phyloP scores from a whole-genome alignment of 1,140 invertebrate species.

The Telenomus remus region DNA sequence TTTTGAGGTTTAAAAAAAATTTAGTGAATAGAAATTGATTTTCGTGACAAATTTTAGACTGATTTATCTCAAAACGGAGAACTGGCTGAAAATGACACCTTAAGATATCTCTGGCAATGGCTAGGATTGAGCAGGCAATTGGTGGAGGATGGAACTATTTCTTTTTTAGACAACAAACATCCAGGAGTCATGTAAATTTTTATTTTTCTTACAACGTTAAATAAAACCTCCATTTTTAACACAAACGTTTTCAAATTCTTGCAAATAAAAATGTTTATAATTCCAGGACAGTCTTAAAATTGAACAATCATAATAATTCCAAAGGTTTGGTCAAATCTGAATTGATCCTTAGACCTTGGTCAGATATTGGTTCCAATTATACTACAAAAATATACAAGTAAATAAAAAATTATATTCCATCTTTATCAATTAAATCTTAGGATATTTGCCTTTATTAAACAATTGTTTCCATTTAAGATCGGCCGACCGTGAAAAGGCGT shows the following conservation, averaged over 20 bases:
- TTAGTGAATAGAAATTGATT: too few species aligned
- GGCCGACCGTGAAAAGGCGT: slow-evolving; percentile 84
- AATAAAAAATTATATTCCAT: slow-evolving; percentile 24
- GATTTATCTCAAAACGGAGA: slow-evolving; percentile 79
- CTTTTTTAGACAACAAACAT: slow-evolving; percentile 78
- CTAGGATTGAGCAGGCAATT: slow-evolving; percentile 82
- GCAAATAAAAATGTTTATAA: slow-evolving; percentile 5
- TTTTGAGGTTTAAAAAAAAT: too few species aligned
- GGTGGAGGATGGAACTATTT: slow-evolving; percentile 80
- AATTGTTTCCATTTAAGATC: slow-evolving; percentile 80
- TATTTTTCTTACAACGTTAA: background rate
- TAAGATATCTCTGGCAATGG: slow-evolving; percentile 85
- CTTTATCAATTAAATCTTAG: too few species aligned
- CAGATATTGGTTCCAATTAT: slow-evolving; percentile 71
- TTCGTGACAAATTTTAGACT: slow-evolving; percentile 57
- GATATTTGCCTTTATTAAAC: too few species aligned
- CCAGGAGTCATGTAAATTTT: slow-evolving; percentile 79
- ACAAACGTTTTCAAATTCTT: background rate
- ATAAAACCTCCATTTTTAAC: too few species aligned
- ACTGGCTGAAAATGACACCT: slow-evolving; percentile 79
- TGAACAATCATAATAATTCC: slow-evolving; percentile 66
- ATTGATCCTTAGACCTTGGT: slow-evolving; percentile 67
- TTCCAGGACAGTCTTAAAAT: slow-evolving; percentile 70
- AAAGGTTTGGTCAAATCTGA: slow-evolving; percentile 70
- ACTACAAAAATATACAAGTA: slow-evolving; percentile 73